Evolutionary conservation across 2,113 vertebrate genomes (phyloP).

Genomic region (Hassar affinis): DNA sequence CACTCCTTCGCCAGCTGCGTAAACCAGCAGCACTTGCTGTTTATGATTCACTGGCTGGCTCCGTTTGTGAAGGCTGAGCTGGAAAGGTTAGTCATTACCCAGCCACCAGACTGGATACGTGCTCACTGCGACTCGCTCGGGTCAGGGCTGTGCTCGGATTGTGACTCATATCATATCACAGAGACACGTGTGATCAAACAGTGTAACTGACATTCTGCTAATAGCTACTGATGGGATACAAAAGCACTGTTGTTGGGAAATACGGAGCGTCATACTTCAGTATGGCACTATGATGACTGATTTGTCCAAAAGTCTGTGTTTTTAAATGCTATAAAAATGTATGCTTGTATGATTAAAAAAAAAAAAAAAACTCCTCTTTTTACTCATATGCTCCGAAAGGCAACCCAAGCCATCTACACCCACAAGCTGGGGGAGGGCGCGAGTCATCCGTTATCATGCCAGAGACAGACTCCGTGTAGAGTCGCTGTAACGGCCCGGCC

Average conservation of each 20-base stretch:
- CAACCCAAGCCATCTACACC: conserved; percentile 8
- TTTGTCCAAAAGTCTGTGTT: not conserved
- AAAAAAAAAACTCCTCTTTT: not conserved
- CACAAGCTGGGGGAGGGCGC: not conserved
- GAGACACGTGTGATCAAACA: not conserved
- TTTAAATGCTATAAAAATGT: not conserved
- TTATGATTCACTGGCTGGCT: conserved; percentile 45
- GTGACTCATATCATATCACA: not conserved
- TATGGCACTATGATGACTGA: not conserved
- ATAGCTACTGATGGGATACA: not conserved
- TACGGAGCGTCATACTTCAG: not conserved
- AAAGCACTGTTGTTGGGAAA: not conserved
- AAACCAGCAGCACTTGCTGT: conserved; percentile 9
- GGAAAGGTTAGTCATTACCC: conserved; percentile 39
- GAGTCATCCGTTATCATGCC: conserved; percentile 27
- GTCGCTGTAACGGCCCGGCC: not conserved
- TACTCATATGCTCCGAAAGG: conserved; percentile 11
- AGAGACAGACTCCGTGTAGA: conserved; percentile 9
- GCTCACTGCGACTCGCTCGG: not conserved
- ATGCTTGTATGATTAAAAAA: not conserved
- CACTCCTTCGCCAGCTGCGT: not conserved
- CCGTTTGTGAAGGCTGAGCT: conserved; percentile 7
- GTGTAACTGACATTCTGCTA: not conserved
- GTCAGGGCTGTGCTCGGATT: not conserved
- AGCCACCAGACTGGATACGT: conserved; percentile 23